Evolutionary conservation across 2,113 vertebrate genomes (phyloP).

Genomic region (Ovis canadensis): DNA sequence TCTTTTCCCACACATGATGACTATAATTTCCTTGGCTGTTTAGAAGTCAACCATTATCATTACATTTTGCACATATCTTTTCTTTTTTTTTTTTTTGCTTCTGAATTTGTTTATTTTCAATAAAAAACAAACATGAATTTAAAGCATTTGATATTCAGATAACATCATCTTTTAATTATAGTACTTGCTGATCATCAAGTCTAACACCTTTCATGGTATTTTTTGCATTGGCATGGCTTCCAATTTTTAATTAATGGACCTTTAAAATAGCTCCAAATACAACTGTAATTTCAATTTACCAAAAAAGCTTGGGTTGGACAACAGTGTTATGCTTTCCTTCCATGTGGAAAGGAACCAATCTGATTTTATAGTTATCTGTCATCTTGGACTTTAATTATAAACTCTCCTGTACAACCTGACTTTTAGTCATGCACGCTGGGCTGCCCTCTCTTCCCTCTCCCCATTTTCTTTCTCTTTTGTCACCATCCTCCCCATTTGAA

Average conservation of each 20-base stretch:
- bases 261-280: conserved; percentile 69
- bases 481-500: neutral
- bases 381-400: conserved; percentile 66
- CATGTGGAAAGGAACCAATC: conserved; percentile 63
- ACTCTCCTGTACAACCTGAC: conserved; percentile 55
- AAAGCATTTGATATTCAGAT: conserved; percentile 75
- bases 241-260: conserved; percentile 68
- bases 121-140: conserved; percentile 81
- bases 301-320: conserved; percentile 46
- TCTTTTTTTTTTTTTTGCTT: conserved; percentile 64
- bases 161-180: conserved; percentile 80
- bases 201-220: conserved; percentile 64
- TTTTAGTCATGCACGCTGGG: neutral
- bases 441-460: neutral
- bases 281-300: conserved; percentile 69
- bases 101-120: conserved; percentile 85
- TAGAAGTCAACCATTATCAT: conserved; percentile 87
- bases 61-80: conserved; percentile 81
- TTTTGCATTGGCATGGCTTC: conserved; percentile 53
- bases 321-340: conserved; percentile 58
- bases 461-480: conserved; percentile 15
- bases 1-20: conserved; percentile 84
- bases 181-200: conserved; percentile 68
- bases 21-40: conserved; percentile 87
- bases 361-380: conserved; percentile 71